A percentile compares a stretch with the other conserved stretches of the same genome.
Evolutionary conservation across 2,888 invertebrate species (phyloP).

Genomic region (Penaeus monodon): DNA sequence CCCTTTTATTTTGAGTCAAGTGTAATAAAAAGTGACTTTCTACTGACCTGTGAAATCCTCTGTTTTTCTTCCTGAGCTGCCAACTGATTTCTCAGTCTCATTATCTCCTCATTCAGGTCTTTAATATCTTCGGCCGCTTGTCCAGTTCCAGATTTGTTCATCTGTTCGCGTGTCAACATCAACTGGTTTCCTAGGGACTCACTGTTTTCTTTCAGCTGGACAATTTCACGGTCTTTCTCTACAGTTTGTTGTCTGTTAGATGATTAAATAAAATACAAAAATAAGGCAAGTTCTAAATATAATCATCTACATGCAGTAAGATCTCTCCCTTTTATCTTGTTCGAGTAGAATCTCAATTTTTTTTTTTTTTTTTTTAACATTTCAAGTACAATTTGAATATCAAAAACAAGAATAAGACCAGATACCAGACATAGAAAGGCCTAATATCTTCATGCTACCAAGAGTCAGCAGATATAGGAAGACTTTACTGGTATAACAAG

Average conservation of each 20-base stretch:
- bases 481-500: too few species aligned
- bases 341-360: too few species aligned
- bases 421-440: too few species aligned
- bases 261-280: too few species aligned
- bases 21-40: not conserved
- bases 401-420: too few species aligned
- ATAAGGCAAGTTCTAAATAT: too few species aligned
- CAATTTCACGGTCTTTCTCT: constrained; percentile 37
- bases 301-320: too few species aligned
- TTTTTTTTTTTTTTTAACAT: too few species aligned
- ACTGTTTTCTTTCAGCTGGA: constrained; percentile 26
- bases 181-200: constrained; percentile 39
- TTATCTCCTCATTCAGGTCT: constrained; percentile 15
- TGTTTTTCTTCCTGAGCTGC: constrained; percentile 33
- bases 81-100: constrained; percentile 2
- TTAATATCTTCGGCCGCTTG: not conserved
- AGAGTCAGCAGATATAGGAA: too few species aligned
- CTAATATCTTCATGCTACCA: too few species aligned
- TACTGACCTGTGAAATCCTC: constrained; percentile 31
- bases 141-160: not conserved
- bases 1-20: not conserved
- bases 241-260: constrained; percentile 32
- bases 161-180: constrained; percentile 26
- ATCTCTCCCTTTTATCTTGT: too few species aligned
- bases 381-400: too few species aligned